phyloP scores from a whole-genome alignment of 30 jellyfish, hydroid and myxozoan species.

The Haliclystus octoradiatus region DNA sequence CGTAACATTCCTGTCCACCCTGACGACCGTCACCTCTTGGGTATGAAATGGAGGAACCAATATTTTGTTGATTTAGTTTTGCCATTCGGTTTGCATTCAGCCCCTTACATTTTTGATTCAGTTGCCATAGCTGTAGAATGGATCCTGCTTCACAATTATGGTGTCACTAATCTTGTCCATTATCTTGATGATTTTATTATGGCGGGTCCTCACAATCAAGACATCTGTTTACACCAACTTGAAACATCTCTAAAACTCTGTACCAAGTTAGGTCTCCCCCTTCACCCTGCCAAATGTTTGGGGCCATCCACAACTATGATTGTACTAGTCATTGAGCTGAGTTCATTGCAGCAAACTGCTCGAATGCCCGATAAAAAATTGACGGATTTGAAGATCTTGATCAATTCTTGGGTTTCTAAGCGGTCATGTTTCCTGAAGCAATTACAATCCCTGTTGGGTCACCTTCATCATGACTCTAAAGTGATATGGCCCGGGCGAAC shows the following conservation, averaged over 20 bases:
- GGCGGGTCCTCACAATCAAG: neutral
- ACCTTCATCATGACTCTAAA: neutral
- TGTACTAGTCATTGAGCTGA: neutral
- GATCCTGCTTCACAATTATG: neutral
- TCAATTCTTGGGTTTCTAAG: neutral
- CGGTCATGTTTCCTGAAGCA: neutral
- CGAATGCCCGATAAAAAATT: too few relatives aligned
- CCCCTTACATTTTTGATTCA: neutral
- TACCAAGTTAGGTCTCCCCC: slow-evolving; percentile 1
- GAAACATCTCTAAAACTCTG: neutral
- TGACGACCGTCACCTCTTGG: slow-evolving; percentile 2
- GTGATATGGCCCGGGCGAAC: neutral
- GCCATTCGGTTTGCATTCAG: neutral
- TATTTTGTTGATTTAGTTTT: neutral
- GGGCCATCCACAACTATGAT: neutral
- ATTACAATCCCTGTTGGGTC: neutral
- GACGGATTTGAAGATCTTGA: too few relatives aligned
- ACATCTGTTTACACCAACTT: neutral
- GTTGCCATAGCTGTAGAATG: neutral
- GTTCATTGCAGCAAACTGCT: neutral
- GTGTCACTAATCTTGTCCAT: too few relatives aligned
- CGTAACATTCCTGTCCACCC: neutral
- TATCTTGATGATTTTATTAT: slow-evolving; percentile 1
- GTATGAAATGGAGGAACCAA: neutral
- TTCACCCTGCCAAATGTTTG: too few relatives aligned